Conservation (phyloP, 2,797 vertebrate species). For the Enteromius radiatus region DNA sequence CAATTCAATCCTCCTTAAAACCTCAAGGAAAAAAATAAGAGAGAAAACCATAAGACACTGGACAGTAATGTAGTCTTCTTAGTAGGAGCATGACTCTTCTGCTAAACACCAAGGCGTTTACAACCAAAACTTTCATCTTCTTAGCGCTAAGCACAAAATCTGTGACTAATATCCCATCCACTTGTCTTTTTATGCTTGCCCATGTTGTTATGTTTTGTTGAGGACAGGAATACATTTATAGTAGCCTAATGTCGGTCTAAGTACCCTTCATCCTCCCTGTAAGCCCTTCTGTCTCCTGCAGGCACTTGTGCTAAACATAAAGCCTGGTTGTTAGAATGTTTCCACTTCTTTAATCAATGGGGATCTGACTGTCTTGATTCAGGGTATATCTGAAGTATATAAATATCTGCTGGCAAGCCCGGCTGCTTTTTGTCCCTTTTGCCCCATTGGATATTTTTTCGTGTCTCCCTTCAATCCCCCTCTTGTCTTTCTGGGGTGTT, state of each 20-base stretch:
- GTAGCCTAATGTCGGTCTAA: constrained; percentile 51
- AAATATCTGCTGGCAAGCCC: constrained; percentile 76
- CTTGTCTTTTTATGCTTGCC: constrained; percentile 19
- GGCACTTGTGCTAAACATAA: constrained; percentile 57
- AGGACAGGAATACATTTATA: constrained; percentile 49
- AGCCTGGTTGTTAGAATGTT: constrained; percentile 77
- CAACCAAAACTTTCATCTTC: constrained; percentile 21
- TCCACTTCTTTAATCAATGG: constrained; percentile 81
- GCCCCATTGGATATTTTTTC: no score
- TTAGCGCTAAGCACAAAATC: constrained; percentile 6
- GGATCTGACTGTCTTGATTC: constrained; percentile 76
- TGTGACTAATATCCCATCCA: constrained; percentile 8
- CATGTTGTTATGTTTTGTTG: constrained; percentile 47
- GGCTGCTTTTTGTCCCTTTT: constrained; percentile 59
- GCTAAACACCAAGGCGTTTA: constrained; percentile 17
- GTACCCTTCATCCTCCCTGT: constrained; percentile 62
- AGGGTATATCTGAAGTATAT: constrained; percentile 73
- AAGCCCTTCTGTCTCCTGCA: constrained; percentile 60
- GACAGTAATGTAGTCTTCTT: neutral
- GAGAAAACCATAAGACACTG: neutral
- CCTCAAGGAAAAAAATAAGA: neutral
- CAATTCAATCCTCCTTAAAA: constrained; percentile 38
- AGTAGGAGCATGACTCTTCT: constrained; percentile 15
- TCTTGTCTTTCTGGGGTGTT: constrained; percentile 55
- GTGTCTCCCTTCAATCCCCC: constrained; percentile 42